phyloP scores from a whole-genome alignment of 92 coral and sea anemone species.

The Siderastrea siderea region DNA sequence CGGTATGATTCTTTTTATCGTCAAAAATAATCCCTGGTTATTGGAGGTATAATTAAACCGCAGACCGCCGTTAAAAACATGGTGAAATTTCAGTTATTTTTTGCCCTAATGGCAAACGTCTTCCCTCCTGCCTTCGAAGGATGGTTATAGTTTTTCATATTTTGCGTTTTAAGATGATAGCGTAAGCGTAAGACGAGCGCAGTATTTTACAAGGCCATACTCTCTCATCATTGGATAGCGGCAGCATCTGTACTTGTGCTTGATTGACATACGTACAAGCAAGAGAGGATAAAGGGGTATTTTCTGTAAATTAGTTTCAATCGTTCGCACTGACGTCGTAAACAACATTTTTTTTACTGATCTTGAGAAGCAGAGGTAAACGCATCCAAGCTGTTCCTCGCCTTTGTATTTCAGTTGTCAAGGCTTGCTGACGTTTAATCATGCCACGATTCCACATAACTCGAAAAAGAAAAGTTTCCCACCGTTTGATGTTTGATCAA shows the following conservation, averaged over 20 bases:
- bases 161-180: too few species aligned
- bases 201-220: too few species aligned
- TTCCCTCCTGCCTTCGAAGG: too few species aligned
- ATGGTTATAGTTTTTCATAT: too few species aligned
- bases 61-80: too few species aligned
- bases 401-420: not conserved
- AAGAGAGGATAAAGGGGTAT: not conserved
- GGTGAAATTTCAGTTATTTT: too few species aligned
- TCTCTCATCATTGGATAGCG: not conserved
- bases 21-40: too few species aligned
- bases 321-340: not conserved
- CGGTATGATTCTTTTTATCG: too few species aligned
- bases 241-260: not conserved
- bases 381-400: not conserved
- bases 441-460: not conserved
- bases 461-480: not conserved
- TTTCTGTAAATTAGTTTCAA: not conserved
- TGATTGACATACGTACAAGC: too few species aligned
- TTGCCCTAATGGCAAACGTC: too few species aligned
- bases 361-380: not conserved
- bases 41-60: too few species aligned
- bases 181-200: too few species aligned
- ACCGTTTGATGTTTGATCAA: constrained; percentile 9
- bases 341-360: not conserved
- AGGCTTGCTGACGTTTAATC: not conserved